These are phyloP conservation scores for Diachrysia chrysitis DNA, from an alignment of 2,888 invertebrate genomes.

Conservation along the genomic window DNA sequence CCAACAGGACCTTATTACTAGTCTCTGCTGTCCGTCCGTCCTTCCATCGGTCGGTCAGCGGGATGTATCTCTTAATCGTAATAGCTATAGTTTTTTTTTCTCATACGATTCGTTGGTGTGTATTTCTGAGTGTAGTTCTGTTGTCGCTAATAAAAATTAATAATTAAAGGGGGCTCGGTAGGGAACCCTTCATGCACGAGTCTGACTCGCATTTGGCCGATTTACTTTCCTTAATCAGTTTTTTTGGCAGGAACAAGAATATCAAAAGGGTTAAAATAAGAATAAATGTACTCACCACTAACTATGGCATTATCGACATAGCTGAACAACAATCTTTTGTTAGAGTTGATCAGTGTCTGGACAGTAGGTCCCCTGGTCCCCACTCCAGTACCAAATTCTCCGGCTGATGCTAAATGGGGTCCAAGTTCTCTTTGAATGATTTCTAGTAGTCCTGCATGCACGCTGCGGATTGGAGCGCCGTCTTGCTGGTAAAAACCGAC, in stretches of 20 bases:
- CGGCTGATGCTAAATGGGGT: slow-evolving; percentile 85
- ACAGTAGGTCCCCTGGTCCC: slow-evolving; percentile 84
- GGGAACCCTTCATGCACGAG: too few relatives aligned
- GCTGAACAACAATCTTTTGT: slow-evolving; percentile 87
- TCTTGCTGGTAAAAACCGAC: slow-evolving; percentile 88
- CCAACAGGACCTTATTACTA: too few relatives aligned
- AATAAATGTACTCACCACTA: slow-evolving; percentile 66
- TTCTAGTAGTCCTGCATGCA: slow-evolving; percentile 88
- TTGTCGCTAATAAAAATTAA: too few relatives aligned
- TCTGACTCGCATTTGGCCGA: too few relatives aligned
- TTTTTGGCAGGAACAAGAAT: neutral
- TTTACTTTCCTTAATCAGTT: neutral
- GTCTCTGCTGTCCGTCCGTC: too few relatives aligned
- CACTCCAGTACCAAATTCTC: slow-evolving; percentile 76
- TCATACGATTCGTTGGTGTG: too few relatives aligned
- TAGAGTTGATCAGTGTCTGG: slow-evolving; percentile 81
- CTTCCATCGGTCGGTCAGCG: too few relatives aligned
- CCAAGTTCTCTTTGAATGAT: slow-evolving; percentile 89
- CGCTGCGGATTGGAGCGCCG: slow-evolving; percentile 80
- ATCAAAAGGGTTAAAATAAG: neutral
- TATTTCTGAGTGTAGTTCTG: too few relatives aligned
- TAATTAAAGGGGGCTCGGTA: too few relatives aligned
- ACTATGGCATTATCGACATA: slow-evolving; percentile 87
- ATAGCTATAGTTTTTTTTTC: too few relatives aligned
- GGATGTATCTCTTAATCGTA: too few relatives aligned